A percentile compares a stretch with the other conserved stretches of the same genome.
phyloP scores from a whole-genome alignment of 2,113 vertebrate species.

The Pterocles gutturalis region DNA sequence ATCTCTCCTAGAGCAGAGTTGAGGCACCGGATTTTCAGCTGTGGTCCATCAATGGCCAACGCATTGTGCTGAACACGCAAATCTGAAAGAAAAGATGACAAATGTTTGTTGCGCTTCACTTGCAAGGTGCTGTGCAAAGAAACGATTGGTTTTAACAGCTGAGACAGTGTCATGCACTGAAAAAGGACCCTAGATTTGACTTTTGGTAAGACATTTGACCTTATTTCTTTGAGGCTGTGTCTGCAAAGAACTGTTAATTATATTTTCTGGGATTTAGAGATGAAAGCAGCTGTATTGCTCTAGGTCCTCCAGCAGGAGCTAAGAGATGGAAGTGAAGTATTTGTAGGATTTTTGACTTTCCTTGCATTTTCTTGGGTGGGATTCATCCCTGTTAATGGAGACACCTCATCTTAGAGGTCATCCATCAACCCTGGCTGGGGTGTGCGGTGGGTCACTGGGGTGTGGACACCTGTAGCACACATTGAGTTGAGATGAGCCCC shows the following conservation, averaged over 20 bases:
- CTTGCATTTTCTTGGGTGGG: background rate
- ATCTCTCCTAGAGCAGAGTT: background rate
- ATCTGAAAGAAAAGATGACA: background rate
- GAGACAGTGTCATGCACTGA: background rate
- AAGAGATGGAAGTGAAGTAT: background rate
- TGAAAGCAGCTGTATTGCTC: background rate
- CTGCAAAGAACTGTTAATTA: background rate
- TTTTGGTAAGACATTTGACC: background rate
- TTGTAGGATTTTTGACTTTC: background rate
- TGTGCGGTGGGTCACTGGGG: background rate
- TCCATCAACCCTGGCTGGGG: background rate
- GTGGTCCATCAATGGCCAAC: fast-evolving
- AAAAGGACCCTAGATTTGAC: background rate
- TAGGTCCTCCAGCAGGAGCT: background rate
- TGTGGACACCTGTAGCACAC: background rate
- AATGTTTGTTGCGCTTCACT: background rate
- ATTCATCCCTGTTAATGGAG: background rate
- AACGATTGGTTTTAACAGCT: background rate
- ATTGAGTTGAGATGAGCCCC: background rate
- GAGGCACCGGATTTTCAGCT: background rate
- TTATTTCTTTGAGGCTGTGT: background rate
- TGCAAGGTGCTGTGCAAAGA: background rate
- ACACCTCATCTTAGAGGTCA: background rate
- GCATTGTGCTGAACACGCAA: background rate
- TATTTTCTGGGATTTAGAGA: background rate